Conservation (phyloP, 2,113 vertebrate species). For the Piaya cayana region DNA sequence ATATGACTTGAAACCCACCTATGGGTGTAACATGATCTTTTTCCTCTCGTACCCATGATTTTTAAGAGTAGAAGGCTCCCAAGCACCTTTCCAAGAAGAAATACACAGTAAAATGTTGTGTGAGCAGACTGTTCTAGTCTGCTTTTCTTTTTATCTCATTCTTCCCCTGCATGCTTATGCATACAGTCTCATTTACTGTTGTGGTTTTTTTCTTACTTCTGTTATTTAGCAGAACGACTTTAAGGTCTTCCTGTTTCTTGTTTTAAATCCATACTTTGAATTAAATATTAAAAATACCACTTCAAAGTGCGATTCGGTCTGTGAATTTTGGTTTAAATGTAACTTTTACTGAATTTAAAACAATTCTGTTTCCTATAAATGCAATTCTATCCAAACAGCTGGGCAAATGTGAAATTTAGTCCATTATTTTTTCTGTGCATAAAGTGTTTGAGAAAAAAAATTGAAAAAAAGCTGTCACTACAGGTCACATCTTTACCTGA, state of each 20-base stretch:
- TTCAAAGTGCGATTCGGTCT: not conserved
- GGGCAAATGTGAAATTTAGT: not conserved
- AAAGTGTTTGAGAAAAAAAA: not conserved
- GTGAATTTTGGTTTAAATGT: not conserved
- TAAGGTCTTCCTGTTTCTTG: not conserved
- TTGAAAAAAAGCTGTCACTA: not conserved
- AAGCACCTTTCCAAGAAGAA: not conserved
- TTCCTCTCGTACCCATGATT: not conserved
- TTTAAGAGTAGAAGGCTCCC: not conserved
- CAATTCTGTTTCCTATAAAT: not conserved
- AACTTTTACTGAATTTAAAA: not conserved
- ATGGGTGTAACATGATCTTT: not conserved
- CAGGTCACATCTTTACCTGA: not conserved
- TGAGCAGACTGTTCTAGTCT: not conserved
- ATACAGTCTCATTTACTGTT: not conserved
- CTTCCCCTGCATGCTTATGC: not conserved
- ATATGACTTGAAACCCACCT: not conserved
- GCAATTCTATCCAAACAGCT: not conserved
- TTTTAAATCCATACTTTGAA: not conserved
- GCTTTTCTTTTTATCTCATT: not conserved
- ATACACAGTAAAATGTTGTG: accelerated
- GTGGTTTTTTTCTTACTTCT: not conserved
- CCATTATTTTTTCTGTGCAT: not conserved
- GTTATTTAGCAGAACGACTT: not conserved
- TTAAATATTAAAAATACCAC: not conserved